Conservation (phyloP, 2,888 invertebrate species). For the Patella caerulea region DNA sequence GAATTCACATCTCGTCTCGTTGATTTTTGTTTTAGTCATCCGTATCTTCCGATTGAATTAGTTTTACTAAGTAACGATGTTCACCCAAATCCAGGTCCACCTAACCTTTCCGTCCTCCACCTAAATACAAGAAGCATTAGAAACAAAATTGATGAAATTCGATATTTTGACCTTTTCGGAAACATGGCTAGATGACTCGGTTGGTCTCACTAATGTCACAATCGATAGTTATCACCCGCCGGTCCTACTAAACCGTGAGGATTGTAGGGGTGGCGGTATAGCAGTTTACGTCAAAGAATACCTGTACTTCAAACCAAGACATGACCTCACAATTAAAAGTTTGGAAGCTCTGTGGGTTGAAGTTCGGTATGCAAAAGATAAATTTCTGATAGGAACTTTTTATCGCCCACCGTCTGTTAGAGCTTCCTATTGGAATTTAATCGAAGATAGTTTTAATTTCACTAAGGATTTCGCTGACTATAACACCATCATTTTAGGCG, state of each 20-base stretch:
- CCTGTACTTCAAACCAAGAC: neutral
- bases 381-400: neutral
- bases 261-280: neutral
- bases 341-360: neutral
- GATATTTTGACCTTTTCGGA: slow-evolving; percentile 2
- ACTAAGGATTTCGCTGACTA: neutral
- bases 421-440: neutral
- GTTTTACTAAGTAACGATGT: neutral
- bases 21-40: no score
- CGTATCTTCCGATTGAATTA: no score
- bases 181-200: neutral
- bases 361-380: neutral
- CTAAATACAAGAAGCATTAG: neutral
- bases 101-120: neutral
- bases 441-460: slow-evolving; percentile 3
- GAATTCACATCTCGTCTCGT: no score
- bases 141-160: neutral
- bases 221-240: neutral
- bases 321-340: neutral
- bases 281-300: neutral
- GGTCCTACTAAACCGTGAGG: neutral
- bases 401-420: neutral
- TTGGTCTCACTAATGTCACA: neutral
- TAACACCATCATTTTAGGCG: neutral
- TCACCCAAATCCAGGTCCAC: neutral